Evolutionary conservation across 2,113 vertebrate species (phyloP), one percentile per base, ranked within the genome.

Genomic region (Tiliqua scincoides): DNA sequence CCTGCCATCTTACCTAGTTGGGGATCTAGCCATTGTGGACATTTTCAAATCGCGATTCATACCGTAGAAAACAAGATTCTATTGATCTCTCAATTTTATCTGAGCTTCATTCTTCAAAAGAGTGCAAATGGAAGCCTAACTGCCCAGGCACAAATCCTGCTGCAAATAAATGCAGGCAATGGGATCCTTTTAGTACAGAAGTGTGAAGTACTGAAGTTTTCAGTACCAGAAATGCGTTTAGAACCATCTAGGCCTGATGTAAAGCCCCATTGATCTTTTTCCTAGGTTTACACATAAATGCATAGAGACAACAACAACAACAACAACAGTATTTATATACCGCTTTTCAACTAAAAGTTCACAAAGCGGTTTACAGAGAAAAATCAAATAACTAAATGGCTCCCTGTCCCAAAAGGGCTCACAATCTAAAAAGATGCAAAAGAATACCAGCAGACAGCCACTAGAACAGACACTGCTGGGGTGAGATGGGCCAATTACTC

Each of bases 171-270:
- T 73, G 57, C 27, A 65, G 61, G 87, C 65, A 71, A 76, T 52
- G 84, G 61, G 30, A 79, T 86, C 71, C 61, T 86, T 91, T 89
- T 79, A 88, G 7, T 0, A 1, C 35, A 85, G 48, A 87, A 82
- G n/a, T n/a, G n/a, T n/a, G n/a, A n/a, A n/a, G n/a, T n/a, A n/a
- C n/a, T n/a, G n/a, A n/a, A n/a, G n/a, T n/a, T n/a, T n/a, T n/a
- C n/a, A n/a, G 2, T 79, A 84, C 30, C 37, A 87, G 65, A 87
- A 93, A 83, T 86, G 3, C 43, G 78, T 82, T 88, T 54, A 57
- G 79, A 70, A 67, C 78, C 76, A 68, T 78, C 79, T 54, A 84
- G 68, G 52, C 4, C 8, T 68, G 72, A 27, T 12, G 25, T 80
- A 75, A 87, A 90, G 25, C 32, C 59, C 79, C 52, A 4, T 17